These are phyloP conservation scores for Triops longicaudatus DNA, from an alignment of 1,140 invertebrate genomes.

Conservation along the genomic window DNA sequence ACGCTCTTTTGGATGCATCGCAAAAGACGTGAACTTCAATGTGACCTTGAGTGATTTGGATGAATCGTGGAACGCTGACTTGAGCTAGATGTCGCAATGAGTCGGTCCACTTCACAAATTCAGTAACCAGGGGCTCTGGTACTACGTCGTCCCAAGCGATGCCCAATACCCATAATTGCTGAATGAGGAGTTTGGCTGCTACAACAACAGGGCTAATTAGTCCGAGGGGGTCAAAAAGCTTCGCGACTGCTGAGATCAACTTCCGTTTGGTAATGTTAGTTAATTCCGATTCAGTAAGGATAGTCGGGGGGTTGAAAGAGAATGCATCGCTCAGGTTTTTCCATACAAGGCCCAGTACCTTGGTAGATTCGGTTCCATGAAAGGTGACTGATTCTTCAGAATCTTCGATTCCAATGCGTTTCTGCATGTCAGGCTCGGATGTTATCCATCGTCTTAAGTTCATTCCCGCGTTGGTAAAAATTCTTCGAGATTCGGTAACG, in stretches of 20 bases:
- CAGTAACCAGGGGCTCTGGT: constrained; percentile 27
- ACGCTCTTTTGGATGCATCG: constrained; percentile 38
- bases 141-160: constrained; percentile 41
- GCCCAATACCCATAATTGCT: constrained; percentile 38
- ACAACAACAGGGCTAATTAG: constrained; percentile 38
- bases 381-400: constrained; percentile 27
- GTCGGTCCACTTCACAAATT: constrained; percentile 29
- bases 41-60: background rate
- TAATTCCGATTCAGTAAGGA: background rate
- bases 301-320: background rate
- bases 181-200: constrained; percentile 40
- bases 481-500: constrained; percentile 25
- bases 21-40: constrained; percentile 38
- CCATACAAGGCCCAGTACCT: constrained; percentile 33
- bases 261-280: constrained; percentile 33
- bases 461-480: constrained; percentile 33
- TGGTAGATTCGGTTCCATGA: constrained; percentile 13
- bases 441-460: constrained; percentile 34
- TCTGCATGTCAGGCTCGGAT: constrained; percentile 33
- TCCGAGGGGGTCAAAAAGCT: constrained; percentile 42
- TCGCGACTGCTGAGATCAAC: constrained; percentile 35
- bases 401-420: constrained; percentile 25
- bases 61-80: constrained; percentile 20
- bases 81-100: background rate
- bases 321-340: constrained; percentile 21